These are phyloP conservation scores for Halcyon malimbica DNA, from an alignment of 2,113 vertebrate species.

Conservation along the genomic window DNA sequence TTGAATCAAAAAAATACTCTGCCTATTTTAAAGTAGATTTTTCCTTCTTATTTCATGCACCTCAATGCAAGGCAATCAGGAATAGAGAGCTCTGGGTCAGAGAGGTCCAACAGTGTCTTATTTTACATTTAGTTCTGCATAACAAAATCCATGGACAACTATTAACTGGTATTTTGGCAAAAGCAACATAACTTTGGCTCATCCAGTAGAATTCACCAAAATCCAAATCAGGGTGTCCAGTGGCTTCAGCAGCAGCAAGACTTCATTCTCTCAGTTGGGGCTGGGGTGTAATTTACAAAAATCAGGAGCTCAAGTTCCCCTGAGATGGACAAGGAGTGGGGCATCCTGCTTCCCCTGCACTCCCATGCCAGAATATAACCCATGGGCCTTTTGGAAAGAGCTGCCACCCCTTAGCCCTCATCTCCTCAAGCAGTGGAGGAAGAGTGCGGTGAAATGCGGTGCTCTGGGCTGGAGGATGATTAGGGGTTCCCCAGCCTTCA, in stretches of 20 bases:
- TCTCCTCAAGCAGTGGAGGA: neutral
- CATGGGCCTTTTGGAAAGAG: accelerated
- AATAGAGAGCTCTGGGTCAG: neutral
- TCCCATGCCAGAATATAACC: accelerated
- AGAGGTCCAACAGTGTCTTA: neutral
- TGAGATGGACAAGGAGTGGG: neutral
- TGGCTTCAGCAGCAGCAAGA: neutral
- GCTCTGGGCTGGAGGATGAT: neutral
- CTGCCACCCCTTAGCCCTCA: neutral
- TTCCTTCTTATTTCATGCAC: neutral
- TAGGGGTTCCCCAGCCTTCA: neutral
- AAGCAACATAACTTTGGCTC: neutral
- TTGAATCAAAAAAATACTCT: neutral
- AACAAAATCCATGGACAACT: neutral
- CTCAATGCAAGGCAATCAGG: neutral
- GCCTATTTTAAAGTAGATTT: neutral
- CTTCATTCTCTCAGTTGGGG: neutral
- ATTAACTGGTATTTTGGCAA: neutral
- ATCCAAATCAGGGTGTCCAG: neutral
- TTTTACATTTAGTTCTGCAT: neutral
- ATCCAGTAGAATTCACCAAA: neutral
- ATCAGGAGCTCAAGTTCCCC: neutral
- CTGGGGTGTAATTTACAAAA: neutral
- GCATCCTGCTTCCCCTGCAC: neutral
- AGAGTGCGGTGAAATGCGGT: accelerated